phyloP scores from a whole-genome alignment of 1,140 invertebrate species.

The Lepidurus packardi region DNA sequence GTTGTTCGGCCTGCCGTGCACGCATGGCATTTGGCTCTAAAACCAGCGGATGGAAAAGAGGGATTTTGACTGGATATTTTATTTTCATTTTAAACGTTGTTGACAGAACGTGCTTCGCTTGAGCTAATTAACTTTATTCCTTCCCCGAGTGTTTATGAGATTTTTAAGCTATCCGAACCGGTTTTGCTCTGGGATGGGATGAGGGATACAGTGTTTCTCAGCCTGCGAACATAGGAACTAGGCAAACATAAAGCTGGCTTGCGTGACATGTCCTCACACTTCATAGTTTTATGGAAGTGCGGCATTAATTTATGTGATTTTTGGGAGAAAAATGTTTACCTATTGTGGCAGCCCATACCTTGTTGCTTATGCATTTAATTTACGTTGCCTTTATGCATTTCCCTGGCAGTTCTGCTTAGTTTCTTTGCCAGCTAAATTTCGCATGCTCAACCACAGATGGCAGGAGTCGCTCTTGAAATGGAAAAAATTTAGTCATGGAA shows the following conservation, averaged over 20 bases:
- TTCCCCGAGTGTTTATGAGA: neutral
- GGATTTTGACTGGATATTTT: neutral
- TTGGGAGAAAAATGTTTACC: neutral
- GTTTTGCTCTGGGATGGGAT: neutral
- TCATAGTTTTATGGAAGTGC: neutral
- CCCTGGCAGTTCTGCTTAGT: too few relatives aligned
- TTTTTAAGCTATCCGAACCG: neutral
- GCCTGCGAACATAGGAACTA: neutral
- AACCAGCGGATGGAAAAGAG: neutral
- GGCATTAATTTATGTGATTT: neutral
- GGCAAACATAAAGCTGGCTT: neutral
- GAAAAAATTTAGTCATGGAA: too few relatives aligned
- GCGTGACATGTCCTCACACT: neutral
- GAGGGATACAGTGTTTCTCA: neutral
- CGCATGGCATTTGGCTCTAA: too few relatives aligned
- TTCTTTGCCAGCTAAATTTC: too few relatives aligned
- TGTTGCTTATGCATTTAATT: neutral
- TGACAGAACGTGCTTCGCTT: slow-evolving; percentile 13
- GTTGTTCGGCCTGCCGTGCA: too few relatives aligned
- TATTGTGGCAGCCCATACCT: neutral
- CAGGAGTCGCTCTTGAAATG: neutral
- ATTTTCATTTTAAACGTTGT: neutral
- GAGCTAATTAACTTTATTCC: neutral
- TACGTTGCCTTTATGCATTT: too few relatives aligned
- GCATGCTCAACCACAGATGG: neutral